Percentiles rank a stretch among this genome's conserved stretches.
These are phyloP conservation scores for Platycheirus rosarum DNA, from an alignment of 2,888 invertebrate species.

Conservation along the genomic window DNA sequence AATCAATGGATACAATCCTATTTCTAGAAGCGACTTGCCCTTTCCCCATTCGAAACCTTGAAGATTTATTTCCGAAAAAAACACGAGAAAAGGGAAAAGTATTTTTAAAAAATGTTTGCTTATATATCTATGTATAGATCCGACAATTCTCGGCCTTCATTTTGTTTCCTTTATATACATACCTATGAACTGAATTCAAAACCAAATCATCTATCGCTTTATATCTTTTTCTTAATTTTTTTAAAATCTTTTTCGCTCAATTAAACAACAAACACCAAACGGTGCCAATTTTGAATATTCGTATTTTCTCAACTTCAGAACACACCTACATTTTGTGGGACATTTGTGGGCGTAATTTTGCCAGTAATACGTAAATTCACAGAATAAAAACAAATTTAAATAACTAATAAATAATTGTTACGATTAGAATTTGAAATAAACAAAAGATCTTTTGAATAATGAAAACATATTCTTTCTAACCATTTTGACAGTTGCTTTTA, in stretches of 20 bases:
- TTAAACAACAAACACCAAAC: slow-evolving; percentile 3
- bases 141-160: not conserved
- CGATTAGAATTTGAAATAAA: slow-evolving; percentile 11
- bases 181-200: slow-evolving; percentile 9
- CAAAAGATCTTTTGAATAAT: slow-evolving; percentile 9
- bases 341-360: slow-evolving; percentile 37
- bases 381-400: not conserved
- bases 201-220: too few species aligned
- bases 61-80: too few species aligned
- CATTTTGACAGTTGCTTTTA: slow-evolving; percentile 18
- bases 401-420: too few species aligned
- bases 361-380: not conserved
- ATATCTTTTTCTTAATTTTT: too few species aligned
- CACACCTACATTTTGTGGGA: slow-evolving; percentile 48
- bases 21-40: too few species aligned
- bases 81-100: too few species aligned
- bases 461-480: slow-evolving; percentile 14
- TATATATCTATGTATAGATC: too few species aligned
- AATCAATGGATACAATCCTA: too few species aligned
- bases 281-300: slow-evolving; percentile 14
- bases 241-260: not conserved
- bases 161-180: too few species aligned
- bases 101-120: too few species aligned
- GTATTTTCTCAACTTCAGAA: slow-evolving; percentile 14
- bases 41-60: too few species aligned